Conservation (phyloP, 2,113 vertebrate genomes). For the Physeter macrocephalus region DNA sequence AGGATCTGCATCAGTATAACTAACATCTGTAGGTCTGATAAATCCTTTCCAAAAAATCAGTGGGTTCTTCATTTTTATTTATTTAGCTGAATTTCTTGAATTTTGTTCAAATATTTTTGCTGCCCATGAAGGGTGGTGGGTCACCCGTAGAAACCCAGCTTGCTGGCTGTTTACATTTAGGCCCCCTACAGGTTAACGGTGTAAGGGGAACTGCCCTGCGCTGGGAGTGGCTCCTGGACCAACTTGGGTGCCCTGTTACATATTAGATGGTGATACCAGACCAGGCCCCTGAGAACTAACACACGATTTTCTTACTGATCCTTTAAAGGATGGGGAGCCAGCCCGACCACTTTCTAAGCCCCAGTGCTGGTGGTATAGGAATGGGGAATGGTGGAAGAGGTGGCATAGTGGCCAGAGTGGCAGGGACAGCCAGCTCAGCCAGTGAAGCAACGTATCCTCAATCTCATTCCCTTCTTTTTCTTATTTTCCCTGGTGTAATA, state of each 20-base stretch:
- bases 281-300: not conserved
- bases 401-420: not conserved
- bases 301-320: not conserved
- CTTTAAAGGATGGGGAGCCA: not conserved
- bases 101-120: not conserved
- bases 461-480: not conserved
- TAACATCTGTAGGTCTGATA: not conserved
- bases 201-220: not conserved
- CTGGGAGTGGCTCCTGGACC: not conserved
- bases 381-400: fast-evolving
- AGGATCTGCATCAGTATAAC: not conserved
- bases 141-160: not conserved
- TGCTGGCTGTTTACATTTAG: not conserved
- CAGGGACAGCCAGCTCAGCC: not conserved
- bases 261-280: not conserved
- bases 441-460: not conserved
- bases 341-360: not conserved
- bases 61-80: not conserved
- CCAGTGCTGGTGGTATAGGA: not conserved
- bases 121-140: not conserved
- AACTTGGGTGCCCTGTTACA: not conserved
- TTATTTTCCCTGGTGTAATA: not conserved
- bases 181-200: not conserved
- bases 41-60: not conserved
- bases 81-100: not conserved